Evolutionary conservation across 1,140 invertebrate species (phyloP).

Genomic region (Artemia franciscana): DNA sequence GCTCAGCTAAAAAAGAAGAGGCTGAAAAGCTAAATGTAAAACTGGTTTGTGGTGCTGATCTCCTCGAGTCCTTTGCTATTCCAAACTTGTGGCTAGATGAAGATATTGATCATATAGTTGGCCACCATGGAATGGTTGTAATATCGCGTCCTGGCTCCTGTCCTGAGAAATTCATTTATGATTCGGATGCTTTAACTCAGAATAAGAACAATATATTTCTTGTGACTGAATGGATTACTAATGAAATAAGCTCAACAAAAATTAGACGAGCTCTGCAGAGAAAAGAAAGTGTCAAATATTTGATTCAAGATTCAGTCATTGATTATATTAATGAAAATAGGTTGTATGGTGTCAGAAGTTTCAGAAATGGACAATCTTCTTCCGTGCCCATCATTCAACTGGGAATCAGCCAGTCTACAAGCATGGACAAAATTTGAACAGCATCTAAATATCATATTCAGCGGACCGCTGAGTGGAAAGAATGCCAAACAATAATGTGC

Average conservation of each 20-base stretch:
- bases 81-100: slow-evolving; percentile 69
- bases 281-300: slow-evolving; percentile 67
- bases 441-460: no score
- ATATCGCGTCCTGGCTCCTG: slow-evolving; percentile 63
- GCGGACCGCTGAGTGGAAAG: no score
- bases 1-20: slow-evolving; percentile 8
- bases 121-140: slow-evolving; percentile 73
- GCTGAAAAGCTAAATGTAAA: slow-evolving; percentile 37
- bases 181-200: slow-evolving; percentile 66
- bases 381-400: no score
- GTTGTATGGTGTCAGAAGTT: no score
- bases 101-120: slow-evolving; percentile 70
- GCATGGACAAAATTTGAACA: no score
- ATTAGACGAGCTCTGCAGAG: slow-evolving; percentile 53
- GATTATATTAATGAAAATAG: slow-evolving; percentile 54
- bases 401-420: no score
- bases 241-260: slow-evolving; percentile 84
- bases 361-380: no score
- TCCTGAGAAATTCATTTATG: slow-evolving; percentile 72
- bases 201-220: slow-evolving; percentile 58
- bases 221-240: slow-evolving; percentile 77
- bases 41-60: slow-evolving; percentile 75
- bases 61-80: slow-evolving; percentile 72
- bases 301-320: slow-evolving; percentile 61
- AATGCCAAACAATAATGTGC: no score